Evolutionary conservation across 1,140 invertebrate genomes (phyloP), one percentile per base, ranked within the genome.

Genomic region (Lutraria rhynchaena): DNA sequence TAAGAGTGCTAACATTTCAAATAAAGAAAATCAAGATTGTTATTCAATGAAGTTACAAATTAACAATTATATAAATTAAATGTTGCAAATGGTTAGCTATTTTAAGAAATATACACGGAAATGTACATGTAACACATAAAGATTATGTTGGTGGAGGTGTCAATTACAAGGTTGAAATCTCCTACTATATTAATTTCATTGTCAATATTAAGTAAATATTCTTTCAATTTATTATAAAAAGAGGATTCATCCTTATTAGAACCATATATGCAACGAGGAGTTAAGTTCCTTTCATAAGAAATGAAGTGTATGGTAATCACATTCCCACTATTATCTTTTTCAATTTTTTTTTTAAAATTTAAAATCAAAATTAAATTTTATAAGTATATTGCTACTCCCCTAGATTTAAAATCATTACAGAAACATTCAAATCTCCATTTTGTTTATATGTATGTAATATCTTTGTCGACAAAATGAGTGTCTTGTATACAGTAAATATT

Each of bases 341-440:
- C 17, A 24, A n/a, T n/a, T n/a, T n/a, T n/a, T 33, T 41, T 41
- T 13, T 22, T 24, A 27, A 27, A 73, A 29, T 53, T 37, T 57
- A 46, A 55, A 82, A 1, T 82, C 69, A 67, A 74, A 67, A 35
- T 51, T 65, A 41, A 74, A 74, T n/a, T 65, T 82, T 19, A 74
- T 44, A 5, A 82, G 24, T n/a, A n/a, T 29, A 82, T 65, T 17
- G 69, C 69, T 44, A 74, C 80, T 27, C 80, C 80, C 29, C 70
- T 51, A 5, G 60, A 55, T 4, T 24, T 60, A 49, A 24, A 63
- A 46, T 60, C 33, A 58, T 19, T 53, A 33, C 31, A 73, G 37
- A 44, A 74, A 44, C 44, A 27, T 35, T 61, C 61, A 33, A 5
- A 53, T 53, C 35, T 37, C 31, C 46, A 65, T 17, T 37, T 17